phyloP scores from a whole-genome alignment of 2,113 vertebrate genomes.

The human (Homo sapiens) region DNA sequence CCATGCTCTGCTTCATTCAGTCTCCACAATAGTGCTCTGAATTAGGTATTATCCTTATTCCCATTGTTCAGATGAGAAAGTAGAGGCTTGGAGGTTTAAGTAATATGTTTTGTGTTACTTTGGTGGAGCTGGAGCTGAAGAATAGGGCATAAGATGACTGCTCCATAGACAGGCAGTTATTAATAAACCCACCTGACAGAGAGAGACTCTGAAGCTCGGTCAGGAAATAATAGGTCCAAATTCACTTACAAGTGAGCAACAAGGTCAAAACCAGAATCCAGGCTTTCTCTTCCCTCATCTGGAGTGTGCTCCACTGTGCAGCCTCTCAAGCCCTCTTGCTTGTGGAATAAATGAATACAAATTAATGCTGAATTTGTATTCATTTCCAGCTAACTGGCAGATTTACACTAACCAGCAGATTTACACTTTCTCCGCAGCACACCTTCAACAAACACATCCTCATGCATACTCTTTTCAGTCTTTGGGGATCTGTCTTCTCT shows the following conservation, averaged over 20 bases:
- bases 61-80: not conserved
- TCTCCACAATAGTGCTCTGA: not conserved
- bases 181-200: not conserved
- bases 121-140: not conserved
- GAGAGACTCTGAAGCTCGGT: not conserved
- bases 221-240: not conserved
- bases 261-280: not conserved
- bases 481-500: not conserved
- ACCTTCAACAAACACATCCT: not conserved
- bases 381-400: not conserved
- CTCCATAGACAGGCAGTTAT: not conserved
- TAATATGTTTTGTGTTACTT: not conserved
- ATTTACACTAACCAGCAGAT: slow-evolving; percentile 18
- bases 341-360: slow-evolving; percentile 42
- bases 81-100: not conserved
- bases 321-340: not conserved
- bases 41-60: not conserved
- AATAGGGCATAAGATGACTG: not conserved
- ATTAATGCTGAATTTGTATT: slow-evolving; percentile 62
- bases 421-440: not conserved
- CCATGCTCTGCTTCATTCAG: fast-evolving
- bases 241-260: not conserved
- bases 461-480: fast-evolving
- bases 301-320: not conserved
- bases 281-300: not conserved